Base-by-base conservation (phyloP, 2,113 vertebrate species). In the Melospiza melodia region DNA sequence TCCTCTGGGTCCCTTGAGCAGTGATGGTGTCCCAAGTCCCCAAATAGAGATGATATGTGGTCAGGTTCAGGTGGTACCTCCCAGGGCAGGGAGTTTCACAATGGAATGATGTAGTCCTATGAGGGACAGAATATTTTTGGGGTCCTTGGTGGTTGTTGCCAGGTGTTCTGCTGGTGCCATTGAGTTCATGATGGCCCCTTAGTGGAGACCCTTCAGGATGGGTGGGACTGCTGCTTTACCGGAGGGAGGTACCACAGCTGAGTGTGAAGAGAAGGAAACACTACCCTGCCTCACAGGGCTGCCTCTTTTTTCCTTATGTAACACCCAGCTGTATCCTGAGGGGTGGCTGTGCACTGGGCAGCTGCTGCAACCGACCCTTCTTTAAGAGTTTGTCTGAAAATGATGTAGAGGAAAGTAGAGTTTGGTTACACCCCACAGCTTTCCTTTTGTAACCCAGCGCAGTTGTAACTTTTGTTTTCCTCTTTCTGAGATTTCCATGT, bases 31-130 rank as follows among this genome's bases (percentile, higher is more conserved):
- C 33, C 44, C 31, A 33, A 10, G 25, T 35, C 25, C 52, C 62
- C 35, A 76, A 0, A 31, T 12, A 0, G 1, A 51, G 35, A 25
- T 43, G 30, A 6, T 14, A 5, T 31, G 4, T 0, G 8, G 62
- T 51, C 52, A 27, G 43, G 37, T 51, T 43, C 44, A 43, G 30
- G 20, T 30, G 52, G 31, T 43, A 35, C 13, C 17, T 59, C 44
- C 52, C 43, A 31, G 44, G 14, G 9, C 6, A 6, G 11, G 25
- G 37, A 27, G 37, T 68, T 52, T 27, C 44, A 44, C 54, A 15
- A 2, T 15, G 37, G 7, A 27, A 18, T 52, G 63, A 27, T 37
- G 18, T 37, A 18, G 21, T 52, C 27, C 54, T 23, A 5, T 22
- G 7, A 15, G 20, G 39, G 20, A 35, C 18, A 52, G 62, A 44